phyloP scores from a whole-genome alignment of 1,140 invertebrate genomes.

The Caenorhabditis tropicalis region DNA sequence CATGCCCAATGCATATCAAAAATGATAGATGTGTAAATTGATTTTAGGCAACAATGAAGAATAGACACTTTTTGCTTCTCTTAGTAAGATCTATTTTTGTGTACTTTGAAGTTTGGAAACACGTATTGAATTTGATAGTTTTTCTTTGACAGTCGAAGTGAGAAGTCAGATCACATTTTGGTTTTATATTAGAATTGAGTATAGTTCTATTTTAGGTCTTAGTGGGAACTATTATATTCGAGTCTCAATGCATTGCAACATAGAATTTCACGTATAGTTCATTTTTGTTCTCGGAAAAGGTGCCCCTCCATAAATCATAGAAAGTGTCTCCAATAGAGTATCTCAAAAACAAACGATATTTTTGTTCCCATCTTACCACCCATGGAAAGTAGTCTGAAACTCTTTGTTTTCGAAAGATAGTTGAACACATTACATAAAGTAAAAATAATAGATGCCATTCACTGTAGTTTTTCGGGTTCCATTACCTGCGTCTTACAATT shows the following conservation, averaged over 20 bases:
- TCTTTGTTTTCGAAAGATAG: not conserved
- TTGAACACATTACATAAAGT: not conserved
- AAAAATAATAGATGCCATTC: not conserved
- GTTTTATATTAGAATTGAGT: no score
- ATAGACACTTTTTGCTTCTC: not conserved
- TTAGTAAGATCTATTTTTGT: slow-evolving; percentile 13
- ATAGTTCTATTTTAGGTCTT: no score
- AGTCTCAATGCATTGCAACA: no score
- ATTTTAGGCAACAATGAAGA: not conserved
- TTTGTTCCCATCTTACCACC: not conserved
- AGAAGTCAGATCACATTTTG: no score
- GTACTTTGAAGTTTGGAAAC: not conserved
- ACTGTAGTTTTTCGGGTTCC: not conserved
- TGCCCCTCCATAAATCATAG: not conserved
- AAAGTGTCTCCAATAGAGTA: not conserved
- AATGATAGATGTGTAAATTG: slow-evolving; percentile 10
- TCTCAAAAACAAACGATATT: not conserved
- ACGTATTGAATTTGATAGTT: no score
- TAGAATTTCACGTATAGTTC: not conserved
- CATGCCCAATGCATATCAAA: not conserved
- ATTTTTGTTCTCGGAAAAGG: not conserved
- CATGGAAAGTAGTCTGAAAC: not conserved
- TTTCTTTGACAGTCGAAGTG: no score
- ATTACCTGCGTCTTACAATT: not conserved
- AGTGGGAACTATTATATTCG: no score